Base-by-base conservation (phyloP, 2,113 vertebrate genomes). In the Nannobrachium achirus region DNA sequence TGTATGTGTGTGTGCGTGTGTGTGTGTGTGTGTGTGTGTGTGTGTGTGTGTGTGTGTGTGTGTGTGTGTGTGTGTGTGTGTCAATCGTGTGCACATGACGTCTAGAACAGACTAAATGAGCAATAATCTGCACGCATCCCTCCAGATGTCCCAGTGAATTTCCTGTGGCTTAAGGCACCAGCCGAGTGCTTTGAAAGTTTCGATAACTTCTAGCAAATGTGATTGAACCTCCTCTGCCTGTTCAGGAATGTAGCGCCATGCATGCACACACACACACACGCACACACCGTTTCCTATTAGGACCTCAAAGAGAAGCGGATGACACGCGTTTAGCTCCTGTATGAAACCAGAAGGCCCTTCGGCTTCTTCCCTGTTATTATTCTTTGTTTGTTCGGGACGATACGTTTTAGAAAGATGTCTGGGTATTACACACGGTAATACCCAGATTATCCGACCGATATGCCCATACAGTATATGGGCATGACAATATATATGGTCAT, bases 121-220 rank as follows among this genome's bases (percentile, higher is more conserved):
- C 84, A 92, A 88, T 92, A 92, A 92, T 93, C 91, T 92, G 84
- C 83, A 75, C 81, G 89, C 90, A 92, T 91, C 81, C 90, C 89
- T 90, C 91, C 92, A 92, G 91, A 93, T 92, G 92, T 89, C 88
- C 84, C 64, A 82, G 85, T 84, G 88, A 93, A 93, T 93, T 93
- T 94, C 92, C 92, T 92, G 93, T 81, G 82, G 90, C 87, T 92
- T 93, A 92, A 81, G 85, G 86, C 83, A 10, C 73, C 86, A 91
- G 87, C 88, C 86, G 81, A 90, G 88, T 79, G 80, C 88, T 92
- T 93, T 92, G 87, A 90, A 93, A 90, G 86, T 92, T 91, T 88
- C 84, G 89, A 92, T 91, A 92, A 92, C 89, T 91, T 88, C 88
- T 89, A 33, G 76, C 84, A 89, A 90, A 89, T 90, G 83, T 87